Conservation (phyloP, 2,888 invertebrate species). For the Acanthosepion esculentum region DNA sequence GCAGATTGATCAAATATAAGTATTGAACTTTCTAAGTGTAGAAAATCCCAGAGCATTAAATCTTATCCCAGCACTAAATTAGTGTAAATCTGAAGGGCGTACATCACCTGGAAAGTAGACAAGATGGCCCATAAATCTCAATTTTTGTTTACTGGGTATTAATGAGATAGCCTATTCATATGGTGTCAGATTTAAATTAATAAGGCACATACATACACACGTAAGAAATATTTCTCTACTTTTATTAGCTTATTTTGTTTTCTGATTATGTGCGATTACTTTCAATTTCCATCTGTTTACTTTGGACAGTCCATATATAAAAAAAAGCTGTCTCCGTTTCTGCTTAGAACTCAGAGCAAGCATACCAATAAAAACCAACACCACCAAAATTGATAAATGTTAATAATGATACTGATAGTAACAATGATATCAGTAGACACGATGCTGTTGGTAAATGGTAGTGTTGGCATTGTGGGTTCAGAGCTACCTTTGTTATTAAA, state of each 20-base stretch:
- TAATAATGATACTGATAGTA: not conserved
- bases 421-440: not conserved
- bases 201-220: not conserved
- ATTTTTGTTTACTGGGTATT: slow-evolving; percentile 11
- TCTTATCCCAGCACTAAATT: not conserved
- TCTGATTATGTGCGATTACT: slow-evolving; percentile 6
- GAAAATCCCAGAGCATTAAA: not conserved
- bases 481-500: not conserved
- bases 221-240: not conserved
- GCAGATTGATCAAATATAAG: not conserved
- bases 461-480: not conserved
- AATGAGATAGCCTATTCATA: not conserved
- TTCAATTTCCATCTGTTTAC: not conserved
- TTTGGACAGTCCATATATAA: not conserved
- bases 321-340: not conserved
- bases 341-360: not conserved
- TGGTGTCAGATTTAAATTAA: not conserved
- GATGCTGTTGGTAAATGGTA: not conserved
- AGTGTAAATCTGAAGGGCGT: not conserved
- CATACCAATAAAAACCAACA: not conserved
- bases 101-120: not conserved
- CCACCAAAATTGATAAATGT: slow-evolving; percentile 4
- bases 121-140: not conserved
- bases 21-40: not conserved
- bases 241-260: slow-evolving; percentile 33